Evolutionary conservation across 2,113 vertebrate species (phyloP).

Genomic region (Hypocryptadius cinnamomeus): DNA sequence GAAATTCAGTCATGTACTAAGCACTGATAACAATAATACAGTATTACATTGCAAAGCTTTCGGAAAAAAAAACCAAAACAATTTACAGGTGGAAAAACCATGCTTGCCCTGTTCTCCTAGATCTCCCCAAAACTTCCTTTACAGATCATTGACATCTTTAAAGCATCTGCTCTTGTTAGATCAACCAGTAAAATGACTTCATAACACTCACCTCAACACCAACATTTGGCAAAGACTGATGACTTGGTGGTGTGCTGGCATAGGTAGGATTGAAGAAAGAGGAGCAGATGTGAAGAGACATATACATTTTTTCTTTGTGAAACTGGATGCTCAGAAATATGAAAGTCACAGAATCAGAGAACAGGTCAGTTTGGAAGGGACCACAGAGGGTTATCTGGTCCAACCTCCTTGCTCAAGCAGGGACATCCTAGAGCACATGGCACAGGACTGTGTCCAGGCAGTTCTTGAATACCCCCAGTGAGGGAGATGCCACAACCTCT

Average conservation of each 20-base stretch:
- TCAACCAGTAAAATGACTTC: not conserved
- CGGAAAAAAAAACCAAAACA: not conserved
- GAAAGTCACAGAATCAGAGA: not conserved
- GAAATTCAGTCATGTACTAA: not conserved
- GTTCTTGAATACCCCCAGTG: not conserved
- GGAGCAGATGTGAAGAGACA: not conserved
- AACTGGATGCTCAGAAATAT: not conserved
- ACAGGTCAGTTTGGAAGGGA: not conserved
- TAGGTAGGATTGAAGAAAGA: not conserved
- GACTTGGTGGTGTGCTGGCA: not conserved
- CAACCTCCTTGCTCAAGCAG: not conserved
- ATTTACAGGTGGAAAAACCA: not conserved
- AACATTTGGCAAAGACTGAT: not conserved
- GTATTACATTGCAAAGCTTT: not conserved
- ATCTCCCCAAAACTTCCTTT: not conserved
- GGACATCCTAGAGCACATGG: not conserved
- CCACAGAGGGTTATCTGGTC: not conserved
- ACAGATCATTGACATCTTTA: not conserved
- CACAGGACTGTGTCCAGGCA: not conserved
- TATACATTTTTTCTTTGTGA: not conserved
- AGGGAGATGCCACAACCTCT: not conserved
- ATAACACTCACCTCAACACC: not conserved
- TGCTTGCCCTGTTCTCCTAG: not conserved
- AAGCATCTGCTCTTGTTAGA: not conserved
- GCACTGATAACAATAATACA: not conserved